Evolutionary conservation across 64 coral and sea anemone species (phyloP), one percentile per base, ranked within the genome.

Genomic region (Stichodactyla helianthus): DNA sequence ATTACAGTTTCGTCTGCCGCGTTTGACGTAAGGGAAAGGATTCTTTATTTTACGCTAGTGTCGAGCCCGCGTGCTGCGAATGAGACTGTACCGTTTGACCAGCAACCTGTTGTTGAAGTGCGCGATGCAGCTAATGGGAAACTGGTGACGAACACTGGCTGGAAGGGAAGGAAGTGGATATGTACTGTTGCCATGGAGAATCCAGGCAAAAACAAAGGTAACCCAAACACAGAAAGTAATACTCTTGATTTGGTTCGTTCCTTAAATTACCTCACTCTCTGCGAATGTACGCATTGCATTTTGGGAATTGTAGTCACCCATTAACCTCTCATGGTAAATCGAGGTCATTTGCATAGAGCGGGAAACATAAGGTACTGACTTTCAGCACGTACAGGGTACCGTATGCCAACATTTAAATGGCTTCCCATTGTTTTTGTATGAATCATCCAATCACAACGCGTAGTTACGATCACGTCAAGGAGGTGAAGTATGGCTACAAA

Each of bases 151-250:
- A 93, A 93, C 20, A 93, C 92, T 22, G 92, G 88, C 1, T 93
- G 92, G 92, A 93, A 93, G 65, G 92, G 92, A 51, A 67, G 92
- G 13, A 86, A 87, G 23, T 93, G 92, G 92, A 17, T 93, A 44
- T 93, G 88, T 61, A 50, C 35, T 6, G 87, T 77, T 5, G 53
- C 58, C 10, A 44, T 93, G 59, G 23, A 53, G 27, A 86, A 93
- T 79, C 82, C 59, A 25, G 23, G 84, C 15, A 82, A 55, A 6
- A 56, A 74, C 51, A 79, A 91, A 86, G 89, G 89, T 91, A 86
- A 80, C 6, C 6, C 25, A 79, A 28, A 14, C 50, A 28, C 15
- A 28, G 20, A 79, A 15, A 79, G 27, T 44, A 44, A 52, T 4
- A 0, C 6, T 28, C 23, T 79, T 22, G 77, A 6, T 13, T 79